A percentile compares a stretch with the other conserved stretches of the same genome.
Evolutionary conservation across 1,140 invertebrate species (phyloP).

Genomic region (Venturia canescens): DNA sequence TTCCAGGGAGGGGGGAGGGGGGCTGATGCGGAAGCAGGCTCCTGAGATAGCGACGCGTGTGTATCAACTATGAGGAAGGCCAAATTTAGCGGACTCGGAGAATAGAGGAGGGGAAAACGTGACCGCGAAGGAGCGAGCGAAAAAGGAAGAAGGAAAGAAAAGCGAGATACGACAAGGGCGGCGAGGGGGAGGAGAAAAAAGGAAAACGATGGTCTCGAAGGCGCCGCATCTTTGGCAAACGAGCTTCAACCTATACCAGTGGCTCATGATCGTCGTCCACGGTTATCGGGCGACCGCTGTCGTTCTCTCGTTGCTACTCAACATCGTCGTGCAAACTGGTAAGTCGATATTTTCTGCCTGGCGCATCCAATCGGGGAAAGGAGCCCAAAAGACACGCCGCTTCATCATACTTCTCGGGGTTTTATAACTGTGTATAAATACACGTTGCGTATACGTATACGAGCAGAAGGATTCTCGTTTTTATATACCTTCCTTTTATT

Average conservation of each 20-base stretch:
- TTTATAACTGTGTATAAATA: constrained; percentile 15
- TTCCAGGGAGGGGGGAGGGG: neutral
- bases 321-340: constrained; percentile 65
- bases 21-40: constrained; percentile 26
- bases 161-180: constrained; percentile 18
- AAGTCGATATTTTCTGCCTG: constrained; percentile 54
- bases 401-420: neutral
- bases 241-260: constrained; percentile 61
- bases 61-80: neutral
- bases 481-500: neutral
- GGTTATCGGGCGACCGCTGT: constrained; percentile 61
- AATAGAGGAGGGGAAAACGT: constrained; percentile 23
- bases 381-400: constrained; percentile 2
- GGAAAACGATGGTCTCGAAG: constrained; percentile 64
- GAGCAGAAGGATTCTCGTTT: neutral
- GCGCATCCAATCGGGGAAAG: constrained; percentile 40
- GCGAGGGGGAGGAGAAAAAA: constrained; percentile 40
- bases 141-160: constrained; percentile 33
- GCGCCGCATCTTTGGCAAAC: constrained; percentile 61
- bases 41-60: neutral
- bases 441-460: neutral
- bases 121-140: constrained; percentile 1
- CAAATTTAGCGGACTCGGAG: neutral
- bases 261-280: constrained; percentile 66
- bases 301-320: constrained; percentile 63